These are phyloP conservation scores for Macroglossus sobrinus DNA, from an alignment of 2,113 vertebrate species.

Conservation along the genomic window DNA sequence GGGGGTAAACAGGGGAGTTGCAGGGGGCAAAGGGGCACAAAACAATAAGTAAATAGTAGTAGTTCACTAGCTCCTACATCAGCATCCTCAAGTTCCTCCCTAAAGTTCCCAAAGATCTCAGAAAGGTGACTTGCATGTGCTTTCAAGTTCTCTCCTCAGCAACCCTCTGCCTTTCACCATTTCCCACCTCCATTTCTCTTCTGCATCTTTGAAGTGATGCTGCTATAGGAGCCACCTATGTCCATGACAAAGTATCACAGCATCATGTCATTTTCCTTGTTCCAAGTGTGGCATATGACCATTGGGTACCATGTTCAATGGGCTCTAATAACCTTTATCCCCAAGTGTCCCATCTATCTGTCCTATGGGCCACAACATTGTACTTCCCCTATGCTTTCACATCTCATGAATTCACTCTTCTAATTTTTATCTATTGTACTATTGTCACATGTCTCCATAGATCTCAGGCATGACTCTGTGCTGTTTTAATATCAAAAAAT, in stretches of 20 bases:
- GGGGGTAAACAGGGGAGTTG: accelerated
- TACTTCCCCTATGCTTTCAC: neutral
- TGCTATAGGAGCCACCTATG: neutral
- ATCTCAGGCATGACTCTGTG: neutral
- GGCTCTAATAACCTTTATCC: too few species aligned
- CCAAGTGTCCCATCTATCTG: neutral
- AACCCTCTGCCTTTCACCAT: accelerated
- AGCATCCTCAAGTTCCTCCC: neutral
- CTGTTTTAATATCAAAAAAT: neutral
- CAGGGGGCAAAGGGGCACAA: neutral
- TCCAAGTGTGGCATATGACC: accelerated
- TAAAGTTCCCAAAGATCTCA: too few species aligned
- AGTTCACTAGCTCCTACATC: neutral
- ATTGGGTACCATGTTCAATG: too few species aligned
- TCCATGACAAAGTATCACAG: neutral
- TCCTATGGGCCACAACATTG: neutral
- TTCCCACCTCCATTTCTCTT: neutral
- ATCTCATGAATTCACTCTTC: too few species aligned
- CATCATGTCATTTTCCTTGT: too few species aligned
- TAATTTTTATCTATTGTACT: neutral
- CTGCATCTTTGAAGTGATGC: neutral
- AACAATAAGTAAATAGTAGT: neutral
- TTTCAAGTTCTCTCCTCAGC: neutral
- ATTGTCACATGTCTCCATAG: neutral
- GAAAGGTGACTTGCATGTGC: neutral